Evolutionary conservation across 2,797 vertebrate genomes (phyloP).

Genomic region (Cichlasoma orientale): DNA sequence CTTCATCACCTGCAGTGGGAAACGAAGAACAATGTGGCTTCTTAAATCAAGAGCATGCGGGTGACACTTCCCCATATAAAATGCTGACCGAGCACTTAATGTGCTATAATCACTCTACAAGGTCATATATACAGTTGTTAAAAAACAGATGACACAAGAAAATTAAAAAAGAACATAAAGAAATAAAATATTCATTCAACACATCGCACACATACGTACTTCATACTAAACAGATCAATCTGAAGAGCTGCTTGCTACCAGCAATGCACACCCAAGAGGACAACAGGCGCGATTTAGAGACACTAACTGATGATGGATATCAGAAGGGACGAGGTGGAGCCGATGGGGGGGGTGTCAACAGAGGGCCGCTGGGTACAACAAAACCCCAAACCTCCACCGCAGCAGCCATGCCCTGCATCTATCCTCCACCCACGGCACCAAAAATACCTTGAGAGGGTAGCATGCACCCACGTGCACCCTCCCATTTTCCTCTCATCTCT

Average conservation of each 20-base stretch:
- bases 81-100: conserved; percentile 47
- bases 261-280: conserved; percentile 45
- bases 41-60: conserved; percentile 56
- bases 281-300: conserved; percentile 33
- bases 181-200: conserved; percentile 56
- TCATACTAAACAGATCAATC: conserved; percentile 56
- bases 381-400: conserved; percentile 54
- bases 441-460: conserved; percentile 48
- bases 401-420: conserved; percentile 52
- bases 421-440: conserved; percentile 54
- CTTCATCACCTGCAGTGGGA: conserved; percentile 48
- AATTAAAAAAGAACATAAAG: conserved; percentile 37
- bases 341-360: conserved; percentile 37
- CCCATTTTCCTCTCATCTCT: conserved; percentile 19
- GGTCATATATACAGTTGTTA: conserved; percentile 56
- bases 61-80: conserved; percentile 48
- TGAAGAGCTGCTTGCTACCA: conserved; percentile 46
- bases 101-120: conserved; percentile 42
- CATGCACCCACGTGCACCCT: conserved; percentile 12
- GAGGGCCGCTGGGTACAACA: conserved; percentile 40
- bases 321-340: conserved; percentile 19
- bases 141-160: conserved; percentile 43
- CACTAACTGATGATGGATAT: conserved; percentile 25
- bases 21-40: conserved; percentile 52
- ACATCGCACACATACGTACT: conserved; percentile 56